A percentile compares a stretch with the other conserved stretches of the same genome.
These are phyloP conservation scores for Agrochola macilenta DNA, from an alignment of 2,888 invertebrate species.

Conservation along the genomic window DNA sequence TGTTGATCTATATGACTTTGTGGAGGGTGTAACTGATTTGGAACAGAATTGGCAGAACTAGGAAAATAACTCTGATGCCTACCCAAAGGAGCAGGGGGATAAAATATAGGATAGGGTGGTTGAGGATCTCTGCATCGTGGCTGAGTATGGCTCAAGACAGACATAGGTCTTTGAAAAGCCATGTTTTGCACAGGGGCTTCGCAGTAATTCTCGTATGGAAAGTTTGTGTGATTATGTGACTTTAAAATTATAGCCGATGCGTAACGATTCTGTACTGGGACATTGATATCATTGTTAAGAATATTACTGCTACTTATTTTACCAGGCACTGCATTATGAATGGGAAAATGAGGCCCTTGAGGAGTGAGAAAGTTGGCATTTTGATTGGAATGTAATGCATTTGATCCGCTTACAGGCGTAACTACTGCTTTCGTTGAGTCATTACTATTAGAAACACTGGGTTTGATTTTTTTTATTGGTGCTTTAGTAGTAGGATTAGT, in stretches of 20 bases:
- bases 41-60: slow-evolving; percentile 7
- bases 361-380: neutral
- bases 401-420: slow-evolving; percentile 12
- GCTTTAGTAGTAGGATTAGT: neutral
- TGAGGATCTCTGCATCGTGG: slow-evolving; percentile 5
- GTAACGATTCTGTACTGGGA: slow-evolving; percentile 24
- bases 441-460: neutral
- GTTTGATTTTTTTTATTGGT: neutral
- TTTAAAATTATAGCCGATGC: slow-evolving; percentile 41
- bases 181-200: neutral
- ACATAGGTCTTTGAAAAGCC: slow-evolving; percentile 3
- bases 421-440: neutral
- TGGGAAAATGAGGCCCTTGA: neutral
- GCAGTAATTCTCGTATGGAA: neutral
- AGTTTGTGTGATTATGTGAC: slow-evolving; percentile 25
- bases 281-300: slow-evolving; percentile 13
- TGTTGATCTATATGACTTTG: slow-evolving; percentile 5
- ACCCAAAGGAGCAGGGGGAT: slow-evolving; percentile 27
- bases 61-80: slow-evolving; percentile 12
- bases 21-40: slow-evolving; percentile 5
- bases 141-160: slow-evolving; percentile 8
- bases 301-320: neutral
- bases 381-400: neutral
- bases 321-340: neutral
- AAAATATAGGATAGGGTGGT: slow-evolving; percentile 16